Conservation (phyloP, 2,797 vertebrate species). For the Pipistrellus nathusii region DNA sequence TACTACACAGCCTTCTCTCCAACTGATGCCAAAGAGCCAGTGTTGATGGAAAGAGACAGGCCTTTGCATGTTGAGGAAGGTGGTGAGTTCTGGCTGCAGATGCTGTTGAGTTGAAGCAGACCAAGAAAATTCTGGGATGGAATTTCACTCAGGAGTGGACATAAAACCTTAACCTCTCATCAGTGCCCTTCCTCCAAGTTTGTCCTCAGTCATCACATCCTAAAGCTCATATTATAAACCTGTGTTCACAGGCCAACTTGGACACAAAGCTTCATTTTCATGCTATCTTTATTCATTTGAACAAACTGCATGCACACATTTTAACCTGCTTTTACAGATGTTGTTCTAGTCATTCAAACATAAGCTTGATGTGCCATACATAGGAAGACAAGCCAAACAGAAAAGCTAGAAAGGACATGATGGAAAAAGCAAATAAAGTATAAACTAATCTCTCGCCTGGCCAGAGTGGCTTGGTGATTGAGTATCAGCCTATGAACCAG, state of each 20-base stretch:
- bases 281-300: not conserved
- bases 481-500: no score
- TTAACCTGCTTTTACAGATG: not conserved
- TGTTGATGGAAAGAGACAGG: not conserved
- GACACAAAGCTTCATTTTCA: not conserved
- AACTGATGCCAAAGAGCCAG: not conserved
- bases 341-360: not conserved
- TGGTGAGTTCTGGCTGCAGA: slow-evolving; percentile 14
- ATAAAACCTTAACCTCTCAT: slow-evolving; percentile 24
- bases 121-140: not conserved
- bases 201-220: slow-evolving; percentile 36
- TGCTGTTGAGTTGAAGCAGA: slow-evolving; percentile 28
- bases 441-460: slow-evolving; percentile 29
- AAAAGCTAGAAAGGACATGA: not conserved
- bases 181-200: not conserved
- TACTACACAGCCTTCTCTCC: not conserved
- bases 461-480: no score
- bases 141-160: slow-evolving; percentile 13
- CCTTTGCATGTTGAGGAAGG: not conserved
- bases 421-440: slow-evolving; percentile 42
- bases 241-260: not conserved
- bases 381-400: not conserved
- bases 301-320: not conserved
- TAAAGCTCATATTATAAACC: not conserved
- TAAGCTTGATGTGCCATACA: not conserved